Evolutionary conservation across 2,888 invertebrate genomes (phyloP).

Genomic region (Bombyx huttoni): DNA sequence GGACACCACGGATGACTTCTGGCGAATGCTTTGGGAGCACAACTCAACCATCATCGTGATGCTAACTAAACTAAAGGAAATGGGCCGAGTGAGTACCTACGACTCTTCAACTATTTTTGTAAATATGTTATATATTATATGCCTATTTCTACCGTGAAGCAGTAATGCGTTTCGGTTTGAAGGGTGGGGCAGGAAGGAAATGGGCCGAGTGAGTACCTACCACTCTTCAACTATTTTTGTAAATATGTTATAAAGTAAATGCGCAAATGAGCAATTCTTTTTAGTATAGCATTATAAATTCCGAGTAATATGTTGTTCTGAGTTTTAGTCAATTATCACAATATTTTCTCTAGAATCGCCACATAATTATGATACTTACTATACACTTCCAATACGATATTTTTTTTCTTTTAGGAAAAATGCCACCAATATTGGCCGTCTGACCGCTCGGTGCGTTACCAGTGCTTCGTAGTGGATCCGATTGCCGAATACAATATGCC

Average conservation of each 20-base stretch:
- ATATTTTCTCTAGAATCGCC: no score
- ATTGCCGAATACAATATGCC: constrained; percentile 99
- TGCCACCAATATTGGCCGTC: constrained; percentile 99
- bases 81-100: constrained; percentile 87
- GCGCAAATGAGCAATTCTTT: no score
- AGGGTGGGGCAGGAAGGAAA: constrained; percentile 76
- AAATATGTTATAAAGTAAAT: no score
- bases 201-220: constrained; percentile 87
- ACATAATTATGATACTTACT: no score
- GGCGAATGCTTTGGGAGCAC: constrained; percentile 99
- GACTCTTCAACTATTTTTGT: no score
- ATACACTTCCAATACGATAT: constrained; percentile 1
- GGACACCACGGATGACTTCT: constrained; percentile 98
- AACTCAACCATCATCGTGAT: constrained; percentile 99
- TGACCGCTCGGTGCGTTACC: constrained; percentile 96
- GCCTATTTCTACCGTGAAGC: no score
- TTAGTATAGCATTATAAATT: no score
- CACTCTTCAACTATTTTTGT: no score
- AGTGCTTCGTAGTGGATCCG: constrained; percentile 98
- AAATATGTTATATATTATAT: no score
- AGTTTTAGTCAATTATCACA: no score
- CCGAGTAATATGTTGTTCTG: no score
- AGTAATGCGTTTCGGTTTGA: no score
- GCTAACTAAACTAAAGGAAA: constrained; percentile 97
- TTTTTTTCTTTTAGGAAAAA: constrained; percentile 83